phyloP scores from a whole-genome alignment of 2,797 vertebrate genomes.

The Cossypha niveicapilla region DNA sequence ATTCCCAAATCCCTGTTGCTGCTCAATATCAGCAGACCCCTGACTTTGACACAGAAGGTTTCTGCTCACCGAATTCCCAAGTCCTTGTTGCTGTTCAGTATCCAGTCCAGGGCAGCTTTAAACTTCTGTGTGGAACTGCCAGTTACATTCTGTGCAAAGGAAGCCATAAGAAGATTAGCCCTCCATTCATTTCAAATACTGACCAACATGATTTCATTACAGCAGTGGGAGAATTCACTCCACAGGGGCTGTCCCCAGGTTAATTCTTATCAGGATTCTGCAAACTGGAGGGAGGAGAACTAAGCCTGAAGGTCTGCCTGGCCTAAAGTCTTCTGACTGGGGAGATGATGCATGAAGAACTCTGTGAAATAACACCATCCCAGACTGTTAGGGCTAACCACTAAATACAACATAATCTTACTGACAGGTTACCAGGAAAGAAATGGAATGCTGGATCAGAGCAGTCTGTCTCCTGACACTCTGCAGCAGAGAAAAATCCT shows the following conservation, averaged over 20 bases:
- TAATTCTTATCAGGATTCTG: neutral
- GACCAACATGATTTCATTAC: neutral
- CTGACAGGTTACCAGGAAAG: slow-evolving; percentile 52
- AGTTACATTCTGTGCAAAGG: slow-evolving; percentile 70
- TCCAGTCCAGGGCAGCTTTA: slow-evolving; percentile 74
- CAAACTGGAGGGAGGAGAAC: neutral
- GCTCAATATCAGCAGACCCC: fast-evolving
- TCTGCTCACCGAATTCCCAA: slow-evolving; percentile 75
- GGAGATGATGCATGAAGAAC: slow-evolving; percentile 4
- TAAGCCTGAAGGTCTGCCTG: neutral
- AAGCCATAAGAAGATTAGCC: slow-evolving; percentile 28
- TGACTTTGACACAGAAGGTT: neutral
- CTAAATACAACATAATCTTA: slow-evolving; percentile 54
- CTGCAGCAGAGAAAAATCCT: slow-evolving; percentile 30
- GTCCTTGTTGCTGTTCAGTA: slow-evolving; percentile 77
- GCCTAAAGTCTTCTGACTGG: neutral
- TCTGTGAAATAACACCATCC: neutral
- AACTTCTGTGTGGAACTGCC: slow-evolving; percentile 68
- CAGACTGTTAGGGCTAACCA: neutral
- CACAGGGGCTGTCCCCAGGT: neutral
- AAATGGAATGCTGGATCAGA: slow-evolving; percentile 34
- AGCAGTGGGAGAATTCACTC: neutral
- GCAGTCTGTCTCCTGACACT: slow-evolving; percentile 47
- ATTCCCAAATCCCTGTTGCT: neutral
- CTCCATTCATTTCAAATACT: neutral